These are phyloP conservation scores for Scrobipalpa costella DNA, from an alignment of 2,888 invertebrate genomes.

Conservation along the genomic window DNA sequence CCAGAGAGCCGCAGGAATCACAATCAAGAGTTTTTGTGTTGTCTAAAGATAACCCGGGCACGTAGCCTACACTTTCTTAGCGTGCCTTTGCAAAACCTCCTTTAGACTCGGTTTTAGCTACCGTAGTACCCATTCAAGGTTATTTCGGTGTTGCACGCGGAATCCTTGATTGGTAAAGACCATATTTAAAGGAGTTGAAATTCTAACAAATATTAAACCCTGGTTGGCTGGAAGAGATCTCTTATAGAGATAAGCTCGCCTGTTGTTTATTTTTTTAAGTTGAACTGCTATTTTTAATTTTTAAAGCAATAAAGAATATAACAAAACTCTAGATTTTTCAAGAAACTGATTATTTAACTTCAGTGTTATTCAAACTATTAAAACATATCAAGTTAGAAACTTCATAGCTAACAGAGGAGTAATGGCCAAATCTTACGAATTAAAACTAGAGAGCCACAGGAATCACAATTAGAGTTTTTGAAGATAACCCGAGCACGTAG, in stretches of 20 bases:
- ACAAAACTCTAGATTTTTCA: too few relatives aligned
- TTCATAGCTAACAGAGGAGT: slow-evolving; percentile 30
- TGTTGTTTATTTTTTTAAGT: too few relatives aligned
- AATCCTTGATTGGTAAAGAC: neutral
- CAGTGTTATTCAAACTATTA: too few relatives aligned
- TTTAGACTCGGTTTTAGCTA: neutral
- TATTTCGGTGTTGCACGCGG: neutral
- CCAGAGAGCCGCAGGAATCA: slow-evolving; percentile 62
- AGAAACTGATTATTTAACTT: too few relatives aligned
- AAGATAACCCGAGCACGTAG: slow-evolving; percentile 61
- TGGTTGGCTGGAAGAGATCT: too few relatives aligned
- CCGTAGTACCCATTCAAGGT: slow-evolving; percentile 50
- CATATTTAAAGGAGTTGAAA: neutral
- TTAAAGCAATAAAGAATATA: too few relatives aligned
- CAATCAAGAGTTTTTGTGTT: slow-evolving; percentile 55
- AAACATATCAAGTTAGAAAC: too few relatives aligned
- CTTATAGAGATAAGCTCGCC: too few relatives aligned
- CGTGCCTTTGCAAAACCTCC: neutral
- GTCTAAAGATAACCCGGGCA: slow-evolving; percentile 55
- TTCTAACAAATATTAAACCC: too few relatives aligned
- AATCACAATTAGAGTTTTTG: slow-evolving; percentile 62
- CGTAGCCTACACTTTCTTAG: slow-evolving; percentile 62
- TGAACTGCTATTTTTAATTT: too few relatives aligned
- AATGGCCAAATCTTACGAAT: slow-evolving; percentile 68
- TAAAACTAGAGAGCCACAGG: slow-evolving; percentile 64